Percentiles rank a stretch among this genome's conserved stretches.
Conservation (phyloP, 2,113 vertebrate genomes). For the Stegostoma tigrinum region DNA sequence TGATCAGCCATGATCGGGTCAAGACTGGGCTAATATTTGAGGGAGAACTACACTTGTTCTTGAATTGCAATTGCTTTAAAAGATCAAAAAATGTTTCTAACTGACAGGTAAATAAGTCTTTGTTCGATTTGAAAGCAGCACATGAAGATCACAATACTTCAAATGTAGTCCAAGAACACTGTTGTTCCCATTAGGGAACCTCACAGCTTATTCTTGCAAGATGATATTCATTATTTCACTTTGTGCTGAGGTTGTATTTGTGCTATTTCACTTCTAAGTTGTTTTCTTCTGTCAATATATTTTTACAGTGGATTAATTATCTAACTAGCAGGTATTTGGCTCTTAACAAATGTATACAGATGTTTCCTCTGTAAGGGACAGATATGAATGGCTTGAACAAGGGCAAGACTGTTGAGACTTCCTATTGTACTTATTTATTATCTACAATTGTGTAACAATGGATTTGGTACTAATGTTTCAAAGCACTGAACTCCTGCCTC, state of each 20-base stretch:
- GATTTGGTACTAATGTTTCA: neutral
- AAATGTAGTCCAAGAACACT: neutral
- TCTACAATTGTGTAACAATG: neutral
- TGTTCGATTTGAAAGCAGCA: neutral
- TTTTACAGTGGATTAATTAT: neutral
- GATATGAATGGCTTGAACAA: neutral
- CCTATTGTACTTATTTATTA: neutral
- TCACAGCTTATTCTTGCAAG: neutral
- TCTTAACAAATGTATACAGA: neutral
- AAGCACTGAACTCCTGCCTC: neutral
- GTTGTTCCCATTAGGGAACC: neutral
- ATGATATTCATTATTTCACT: neutral
- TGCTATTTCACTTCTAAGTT: neutral
- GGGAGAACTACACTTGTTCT: neutral
- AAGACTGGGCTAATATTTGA: neutral
- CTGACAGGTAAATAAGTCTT: neutral
- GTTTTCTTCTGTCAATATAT: neutral
- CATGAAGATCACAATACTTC: neutral
- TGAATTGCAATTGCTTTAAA: neutral
- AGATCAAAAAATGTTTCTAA: neutral
- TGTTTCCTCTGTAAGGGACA: neutral
- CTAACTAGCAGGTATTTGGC: neutral
- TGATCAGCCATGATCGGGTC: neutral
- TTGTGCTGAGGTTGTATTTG: neutral
- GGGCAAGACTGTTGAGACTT: neutral